Percentiles rank a stretch among this genome's conserved stretches.
These are phyloP conservation scores for Zaprionus obscuricornis DNA, from an alignment of 2,888 invertebrate genomes.

Conservation along the genomic window DNA sequence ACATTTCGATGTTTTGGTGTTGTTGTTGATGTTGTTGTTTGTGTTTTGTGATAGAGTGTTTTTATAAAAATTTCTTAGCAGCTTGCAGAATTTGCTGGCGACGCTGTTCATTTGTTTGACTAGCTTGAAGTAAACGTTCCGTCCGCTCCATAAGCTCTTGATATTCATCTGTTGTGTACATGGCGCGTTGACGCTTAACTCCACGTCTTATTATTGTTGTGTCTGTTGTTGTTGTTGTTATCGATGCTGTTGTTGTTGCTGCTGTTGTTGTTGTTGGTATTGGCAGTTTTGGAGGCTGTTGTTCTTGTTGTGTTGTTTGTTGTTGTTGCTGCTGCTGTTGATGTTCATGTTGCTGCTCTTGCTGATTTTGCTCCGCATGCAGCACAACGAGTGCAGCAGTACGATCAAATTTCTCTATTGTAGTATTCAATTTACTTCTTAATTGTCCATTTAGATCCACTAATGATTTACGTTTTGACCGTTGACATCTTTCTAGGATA, in stretches of 20 bases:
- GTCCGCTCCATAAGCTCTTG: conserved; percentile 18
- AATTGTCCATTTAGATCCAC: conserved; percentile 19
- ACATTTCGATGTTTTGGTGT: too few relatives aligned
- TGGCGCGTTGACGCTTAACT: conserved; percentile 29
- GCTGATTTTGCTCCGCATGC: not conserved
- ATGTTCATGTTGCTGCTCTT: not conserved
- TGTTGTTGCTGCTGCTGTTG: not conserved
- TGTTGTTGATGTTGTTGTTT: too few relatives aligned
- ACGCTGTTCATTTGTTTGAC: conserved; percentile 19
- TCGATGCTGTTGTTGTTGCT: not conserved
- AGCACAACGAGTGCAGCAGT: not conserved
- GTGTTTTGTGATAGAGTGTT: too few relatives aligned
- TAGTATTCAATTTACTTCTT: conserved; percentile 11
- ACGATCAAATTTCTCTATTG: conserved; percentile 1
- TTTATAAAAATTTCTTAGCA: conserved; percentile 40
- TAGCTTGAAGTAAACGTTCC: conserved; percentile 4
- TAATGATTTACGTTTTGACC: conserved; percentile 25
- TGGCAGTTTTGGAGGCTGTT: not conserved
- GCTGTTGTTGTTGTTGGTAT: not conserved
- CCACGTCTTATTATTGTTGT: conserved; percentile 9
- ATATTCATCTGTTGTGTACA: not conserved
- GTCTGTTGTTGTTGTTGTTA: not conserved
- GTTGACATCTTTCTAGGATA: conserved; percentile 19
- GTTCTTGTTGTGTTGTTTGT: not conserved
- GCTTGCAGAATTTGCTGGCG: conserved; percentile 29